Base-by-base conservation (phyloP, 2,113 vertebrate species). In the Bos indicus region DNA sequence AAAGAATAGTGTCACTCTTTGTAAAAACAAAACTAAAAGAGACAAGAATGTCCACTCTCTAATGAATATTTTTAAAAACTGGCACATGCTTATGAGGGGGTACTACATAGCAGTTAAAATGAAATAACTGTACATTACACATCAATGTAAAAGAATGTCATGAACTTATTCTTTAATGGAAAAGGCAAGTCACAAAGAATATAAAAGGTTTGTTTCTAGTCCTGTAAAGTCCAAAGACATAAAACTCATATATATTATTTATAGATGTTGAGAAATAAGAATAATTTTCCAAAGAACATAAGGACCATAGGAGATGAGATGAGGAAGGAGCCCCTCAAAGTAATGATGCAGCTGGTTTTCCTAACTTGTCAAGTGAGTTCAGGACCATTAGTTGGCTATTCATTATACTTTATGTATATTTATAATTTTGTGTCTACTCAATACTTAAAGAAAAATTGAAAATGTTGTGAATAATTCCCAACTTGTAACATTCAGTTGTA, bases 71-170 rank as follows among this genome's bases (percentile, higher is more conserved):
- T 54, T 15, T 3, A 7, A 33, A 81, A 60, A 25, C 17, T 54
- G 90, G 52, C 1, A 0, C 25, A 7, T 15, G 19, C 25, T 71
- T 77, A 9, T 7, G 9, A 19, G 15, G 64, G 40, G 11, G 25
- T 16, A 23, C 48, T 14, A 21, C 30, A 9, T 0, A 15, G 40
- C 40, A 30, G 17, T 19, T 30, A 36, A 82, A 62, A 28, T 13
- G 9, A 36, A 4, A 15, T 10, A 10, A 28, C 33, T 48, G 0
- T 4, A 6, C 2, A 1, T 60, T 4, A 40, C n/a, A 62, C 1
- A 0, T 26, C 15, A 12, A 0, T 30, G 2, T 2, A 36, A 59
- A 15, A 16, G 36, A 54, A 19, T 13, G 26, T 26, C 43, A 54
- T 1, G 23, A 56, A 43, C 21, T 71, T 26, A 78, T 36, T 46